A percentile compares a stretch with the other conserved stretches of the same genome.
These are phyloP conservation scores for Sterna hirundo DNA, from an alignment of 2,113 vertebrate species.

Conservation along the genomic window DNA sequence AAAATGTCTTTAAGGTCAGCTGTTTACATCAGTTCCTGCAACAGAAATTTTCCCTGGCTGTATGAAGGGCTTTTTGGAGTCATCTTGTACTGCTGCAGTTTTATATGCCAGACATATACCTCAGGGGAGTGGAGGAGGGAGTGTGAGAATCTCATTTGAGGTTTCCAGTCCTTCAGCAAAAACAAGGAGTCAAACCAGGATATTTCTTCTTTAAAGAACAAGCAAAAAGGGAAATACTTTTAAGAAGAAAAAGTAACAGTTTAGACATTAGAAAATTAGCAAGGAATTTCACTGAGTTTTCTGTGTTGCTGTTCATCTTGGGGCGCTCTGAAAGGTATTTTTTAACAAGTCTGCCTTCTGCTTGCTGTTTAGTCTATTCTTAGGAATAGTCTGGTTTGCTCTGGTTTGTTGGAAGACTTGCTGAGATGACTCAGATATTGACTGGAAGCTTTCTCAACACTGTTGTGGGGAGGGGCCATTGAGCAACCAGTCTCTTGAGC, in stretches of 20 bases:
- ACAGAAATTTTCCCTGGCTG: background rate
- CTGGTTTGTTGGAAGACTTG: slow-evolving; percentile 46
- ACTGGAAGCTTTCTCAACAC: slow-evolving; percentile 53
- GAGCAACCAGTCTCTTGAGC: slow-evolving; percentile 28
- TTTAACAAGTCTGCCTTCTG: background rate
- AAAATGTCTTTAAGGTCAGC: background rate
- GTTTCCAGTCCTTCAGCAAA: slow-evolving; percentile 2
- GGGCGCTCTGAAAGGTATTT: background rate
- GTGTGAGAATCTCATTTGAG: slow-evolving; percentile 47
- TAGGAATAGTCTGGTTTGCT: slow-evolving; percentile 40
- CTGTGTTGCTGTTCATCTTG: background rate
- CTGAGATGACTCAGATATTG: slow-evolving; percentile 61
- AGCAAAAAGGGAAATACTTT: background rate
- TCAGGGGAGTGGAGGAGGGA: slow-evolving; percentile 10
- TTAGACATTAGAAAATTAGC: background rate
- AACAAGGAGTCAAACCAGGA: slow-evolving; percentile 2
- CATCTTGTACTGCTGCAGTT: slow-evolving; percentile 4
- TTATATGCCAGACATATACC: slow-evolving; percentile 4
- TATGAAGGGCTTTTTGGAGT: background rate
- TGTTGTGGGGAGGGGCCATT: background rate
- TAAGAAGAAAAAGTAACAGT: background rate
- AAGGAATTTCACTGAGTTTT: background rate
- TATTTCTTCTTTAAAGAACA: slow-evolving; percentile 20
- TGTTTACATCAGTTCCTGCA: slow-evolving; percentile 5
- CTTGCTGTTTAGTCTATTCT: slow-evolving; percentile 44